phyloP scores from a whole-genome alignment of 2,113 vertebrate genomes.

The Oryzias curvinotus region DNA sequence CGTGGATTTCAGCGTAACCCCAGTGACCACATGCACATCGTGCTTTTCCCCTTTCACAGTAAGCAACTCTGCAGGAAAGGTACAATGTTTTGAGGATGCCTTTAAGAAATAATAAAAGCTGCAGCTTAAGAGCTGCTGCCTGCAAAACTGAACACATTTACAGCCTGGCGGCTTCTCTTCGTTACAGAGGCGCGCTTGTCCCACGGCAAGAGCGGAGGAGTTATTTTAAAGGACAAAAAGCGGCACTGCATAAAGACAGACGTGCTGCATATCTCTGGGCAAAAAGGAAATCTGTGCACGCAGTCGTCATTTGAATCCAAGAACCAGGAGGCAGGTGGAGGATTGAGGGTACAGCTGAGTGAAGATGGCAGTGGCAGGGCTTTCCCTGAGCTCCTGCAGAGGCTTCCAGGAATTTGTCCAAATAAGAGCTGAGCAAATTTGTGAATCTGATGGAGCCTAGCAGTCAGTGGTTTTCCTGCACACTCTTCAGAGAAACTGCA shows the following conservation, averaged over 20 bases:
- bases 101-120: conserved; percentile 22
- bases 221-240: conserved; percentile 36
- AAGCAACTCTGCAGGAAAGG: conserved; percentile 7
- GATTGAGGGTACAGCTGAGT: conserved; percentile 9
- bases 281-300: background rate
- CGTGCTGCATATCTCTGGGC: conserved; percentile 7
- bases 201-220: conserved; percentile 7
- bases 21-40: conserved; percentile 1
- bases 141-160: conserved; percentile 14
- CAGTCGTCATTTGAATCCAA: conserved; percentile 16
- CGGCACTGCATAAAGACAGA: conserved; percentile 10
- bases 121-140: background rate
- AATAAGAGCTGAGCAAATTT: conserved; percentile 35
- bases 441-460: conserved; percentile 27
- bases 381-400: conserved; percentile 9
- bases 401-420: conserved; percentile 53
- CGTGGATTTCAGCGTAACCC: conserved; percentile 33
- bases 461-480: too few species aligned
- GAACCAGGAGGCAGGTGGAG: conserved; percentile 25
- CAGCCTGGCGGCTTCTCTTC: conserved; percentile 4
- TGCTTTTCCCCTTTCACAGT: conserved; percentile 8
- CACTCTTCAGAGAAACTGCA: conserved; percentile 6
- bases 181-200: conserved; percentile 13
- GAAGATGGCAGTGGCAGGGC: conserved; percentile 15
- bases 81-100: background rate